A percentile compares a stretch with the other conserved stretches of the same genome.
These are phyloP conservation scores for Hesperia comma DNA, from an alignment of 2,888 invertebrate genomes.

Conservation along the genomic window DNA sequence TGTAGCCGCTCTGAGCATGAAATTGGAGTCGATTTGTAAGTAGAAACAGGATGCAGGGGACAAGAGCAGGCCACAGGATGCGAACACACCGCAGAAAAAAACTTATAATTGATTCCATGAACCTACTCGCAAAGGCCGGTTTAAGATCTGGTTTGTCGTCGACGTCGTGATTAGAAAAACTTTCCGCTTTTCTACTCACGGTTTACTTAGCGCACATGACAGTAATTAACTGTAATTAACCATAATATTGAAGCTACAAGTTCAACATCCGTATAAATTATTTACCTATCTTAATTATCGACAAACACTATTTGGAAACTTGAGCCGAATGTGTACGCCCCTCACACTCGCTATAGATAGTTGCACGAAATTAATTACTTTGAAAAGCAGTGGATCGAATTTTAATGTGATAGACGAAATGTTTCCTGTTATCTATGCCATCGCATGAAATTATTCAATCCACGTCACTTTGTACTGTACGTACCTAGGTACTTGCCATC, in stretches of 20 bases:
- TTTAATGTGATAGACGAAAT: conserved; percentile 64
- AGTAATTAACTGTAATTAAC: conserved; percentile 14
- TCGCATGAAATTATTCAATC: conserved; percentile 62
- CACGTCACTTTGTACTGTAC: conserved; percentile 56
- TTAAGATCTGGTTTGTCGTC: conserved; percentile 46
- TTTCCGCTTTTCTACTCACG: conserved; percentile 11
- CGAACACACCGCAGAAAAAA: conserved; percentile 61
- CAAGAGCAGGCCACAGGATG: conserved; percentile 55
- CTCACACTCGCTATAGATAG: conserved; percentile 22
- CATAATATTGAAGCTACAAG: background rate
- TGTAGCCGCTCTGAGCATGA: background rate
- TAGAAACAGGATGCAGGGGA: conserved; percentile 38
- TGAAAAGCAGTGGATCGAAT: conserved; percentile 59
- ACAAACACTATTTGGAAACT: conserved; percentile 5
- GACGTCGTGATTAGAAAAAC: conserved; percentile 41
- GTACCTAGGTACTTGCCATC: conserved; percentile 38
- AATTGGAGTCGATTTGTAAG: conserved; percentile 37
- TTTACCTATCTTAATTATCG: conserved; percentile 7
- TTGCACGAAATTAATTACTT: conserved; percentile 44
- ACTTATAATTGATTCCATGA: conserved; percentile 66
- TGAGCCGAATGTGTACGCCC: conserved; percentile 14
- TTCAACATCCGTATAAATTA: conserved; percentile 7
- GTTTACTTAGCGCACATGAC: background rate
- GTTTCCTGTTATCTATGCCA: conserved; percentile 54
- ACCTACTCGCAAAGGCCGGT: conserved; percentile 48